Percentiles rank a stretch among this genome's conserved stretches.
Conservation (phyloP, 1,140 invertebrate genomes). For the Panulirus ornatus region DNA sequence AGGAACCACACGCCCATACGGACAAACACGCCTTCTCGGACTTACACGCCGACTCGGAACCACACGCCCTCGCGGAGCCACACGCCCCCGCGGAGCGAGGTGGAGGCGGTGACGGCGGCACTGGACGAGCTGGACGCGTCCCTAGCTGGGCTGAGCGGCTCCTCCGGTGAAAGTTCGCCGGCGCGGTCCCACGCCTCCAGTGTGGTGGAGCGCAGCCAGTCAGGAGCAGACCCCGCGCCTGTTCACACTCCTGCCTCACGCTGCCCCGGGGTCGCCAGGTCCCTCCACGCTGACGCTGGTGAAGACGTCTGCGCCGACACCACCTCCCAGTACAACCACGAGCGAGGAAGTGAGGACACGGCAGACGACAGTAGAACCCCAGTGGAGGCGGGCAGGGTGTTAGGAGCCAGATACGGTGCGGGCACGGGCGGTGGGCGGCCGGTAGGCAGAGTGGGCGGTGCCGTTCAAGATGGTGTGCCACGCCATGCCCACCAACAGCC, state of each 20-base stretch:
- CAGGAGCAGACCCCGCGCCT: background rate
- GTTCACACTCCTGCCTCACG: background rate
- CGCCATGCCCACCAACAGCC: background rate
- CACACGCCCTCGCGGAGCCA: constrained; percentile 7
- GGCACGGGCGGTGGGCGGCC: background rate
- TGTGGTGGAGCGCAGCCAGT: constrained; percentile 44
- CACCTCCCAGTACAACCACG: background rate
- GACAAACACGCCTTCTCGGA: background rate
- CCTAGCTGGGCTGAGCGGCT: constrained; percentile 35
- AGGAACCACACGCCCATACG: background rate
- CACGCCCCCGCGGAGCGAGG: constrained; percentile 16
- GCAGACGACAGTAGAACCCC: background rate
- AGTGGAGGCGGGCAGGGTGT: background rate
- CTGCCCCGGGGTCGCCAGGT: background rate
- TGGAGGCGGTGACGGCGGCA: constrained; percentile 39
- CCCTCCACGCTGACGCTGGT: background rate
- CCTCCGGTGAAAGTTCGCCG: constrained; percentile 61
- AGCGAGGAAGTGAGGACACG: background rate
- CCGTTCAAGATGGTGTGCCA: background rate
- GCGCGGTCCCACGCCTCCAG: constrained; percentile 47
- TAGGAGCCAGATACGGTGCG: background rate
- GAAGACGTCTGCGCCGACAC: background rate
- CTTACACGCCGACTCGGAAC: background rate
- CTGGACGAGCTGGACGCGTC: constrained; percentile 39
- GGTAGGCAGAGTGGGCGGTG: background rate